Evolutionary conservation across 2,888 invertebrate species (phyloP), one percentile per base, ranked within the genome.

Genomic region (Smittia aterrima): DNA sequence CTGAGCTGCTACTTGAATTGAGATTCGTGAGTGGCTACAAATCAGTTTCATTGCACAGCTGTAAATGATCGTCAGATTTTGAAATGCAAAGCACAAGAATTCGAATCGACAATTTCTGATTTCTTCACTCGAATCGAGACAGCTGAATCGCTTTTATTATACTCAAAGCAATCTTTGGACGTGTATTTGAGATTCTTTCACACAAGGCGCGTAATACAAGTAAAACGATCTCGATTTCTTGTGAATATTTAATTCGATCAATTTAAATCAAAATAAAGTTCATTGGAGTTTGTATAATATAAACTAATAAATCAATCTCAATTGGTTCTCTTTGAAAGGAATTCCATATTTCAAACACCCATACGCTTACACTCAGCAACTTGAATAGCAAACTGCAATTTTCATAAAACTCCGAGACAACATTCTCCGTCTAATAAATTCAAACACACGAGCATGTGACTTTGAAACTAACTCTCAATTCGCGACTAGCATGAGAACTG

Each of bases 101-200:
- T 68, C 47, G 18, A 68, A 68, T n/a, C 11, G 41, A 24, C 22
- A 41, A 41, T 68, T 68, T 41, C 24, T 24, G 68, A 68, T 68
- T 62, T 62, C 24, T 62, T 22, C 32, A 32, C 32, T 32, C 32
- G 32, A 6, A 3, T 32, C 9, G 32, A 6, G 32, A 32, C 32
- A 32, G 32, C 32, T 32, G 32, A 32, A 32, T 32, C 32, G 32
- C n/a, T 32, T 9, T 32, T 32, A 32, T 32, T 32, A 32, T 3
- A 32, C 32, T 9, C 16, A 18, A 9, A n/a, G 4, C 20, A 3
- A 9, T 54, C 4, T 54, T 1, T 54, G 54, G 16, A 64, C 25
- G 64, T 27, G 24, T 16, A 16, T 25, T 22, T 24, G 64, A 25
- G 16, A 22, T 64, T 18, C 32, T 32, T 32, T 6, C 32, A 6